Conservation (phyloP, 2,113 vertebrate species). For the Centrocercus urophasianus region DNA sequence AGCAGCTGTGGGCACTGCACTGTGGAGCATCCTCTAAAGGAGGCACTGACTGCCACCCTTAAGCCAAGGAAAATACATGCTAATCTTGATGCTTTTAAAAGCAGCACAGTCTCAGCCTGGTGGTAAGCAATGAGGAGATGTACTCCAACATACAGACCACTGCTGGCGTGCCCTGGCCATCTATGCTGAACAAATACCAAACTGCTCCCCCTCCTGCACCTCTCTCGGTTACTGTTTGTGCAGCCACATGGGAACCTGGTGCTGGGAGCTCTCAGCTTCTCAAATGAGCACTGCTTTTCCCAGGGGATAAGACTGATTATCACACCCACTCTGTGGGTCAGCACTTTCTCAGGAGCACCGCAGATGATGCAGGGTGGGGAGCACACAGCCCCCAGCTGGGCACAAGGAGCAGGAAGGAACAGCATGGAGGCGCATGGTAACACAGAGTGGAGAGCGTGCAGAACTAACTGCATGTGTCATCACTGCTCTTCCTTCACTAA, state of each 20-base stretch:
- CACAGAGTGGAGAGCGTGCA: no score
- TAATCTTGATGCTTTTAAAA: neutral
- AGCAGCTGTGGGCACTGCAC: neutral
- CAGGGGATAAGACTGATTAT: neutral
- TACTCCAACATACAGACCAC: neutral
- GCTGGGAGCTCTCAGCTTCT: neutral
- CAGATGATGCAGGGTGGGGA: neutral
- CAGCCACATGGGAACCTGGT: neutral
- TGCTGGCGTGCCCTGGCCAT: neutral
- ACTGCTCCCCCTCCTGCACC: neutral
- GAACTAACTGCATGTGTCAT: neutral
- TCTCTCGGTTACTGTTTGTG: neutral
- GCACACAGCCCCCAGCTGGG: fast-evolving
- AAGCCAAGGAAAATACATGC: neutral
- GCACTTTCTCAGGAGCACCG: neutral
- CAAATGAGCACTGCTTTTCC: neutral
- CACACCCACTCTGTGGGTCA: neutral
- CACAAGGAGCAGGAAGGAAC: no score
- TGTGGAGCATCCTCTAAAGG: neutral
- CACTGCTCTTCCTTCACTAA: neutral
- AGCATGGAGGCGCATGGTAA: neutral
- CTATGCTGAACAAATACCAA: neutral
- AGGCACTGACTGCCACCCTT: neutral
- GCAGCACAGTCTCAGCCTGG: neutral
- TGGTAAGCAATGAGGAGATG: neutral